These are phyloP conservation scores for Hipparchia sbordonii DNA, from an alignment of 2,888 invertebrate genomes.

Conservation along the genomic window DNA sequence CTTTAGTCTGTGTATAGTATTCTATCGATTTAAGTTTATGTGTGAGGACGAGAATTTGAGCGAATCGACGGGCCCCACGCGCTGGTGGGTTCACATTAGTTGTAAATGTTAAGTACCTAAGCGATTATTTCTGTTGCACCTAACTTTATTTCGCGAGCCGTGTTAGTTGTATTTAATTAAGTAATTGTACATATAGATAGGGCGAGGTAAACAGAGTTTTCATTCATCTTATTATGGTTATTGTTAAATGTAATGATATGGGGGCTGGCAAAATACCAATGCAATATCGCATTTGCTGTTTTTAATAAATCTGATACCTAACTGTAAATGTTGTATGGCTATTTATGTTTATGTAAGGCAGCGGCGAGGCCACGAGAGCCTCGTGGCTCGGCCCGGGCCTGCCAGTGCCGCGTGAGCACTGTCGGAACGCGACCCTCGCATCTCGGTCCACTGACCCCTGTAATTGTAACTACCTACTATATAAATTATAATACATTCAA, in stretches of 20 bases:
- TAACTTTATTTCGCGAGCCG: conserved; percentile 75
- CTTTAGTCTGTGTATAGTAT: conserved; percentile 80
- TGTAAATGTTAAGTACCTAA: conserved; percentile 74
- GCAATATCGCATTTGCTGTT: conserved; percentile 68
- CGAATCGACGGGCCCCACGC: conserved; percentile 75
- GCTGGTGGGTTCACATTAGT: conserved; percentile 73
- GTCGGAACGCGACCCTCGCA: conserved; percentile 58
- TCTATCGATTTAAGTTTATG: conserved; percentile 73
- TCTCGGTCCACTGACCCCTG: conserved; percentile 54
- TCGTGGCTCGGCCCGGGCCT: conserved; percentile 50
- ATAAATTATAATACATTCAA: conserved; percentile 49
- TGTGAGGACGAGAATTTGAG: conserved; percentile 78
- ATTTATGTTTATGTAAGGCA: conserved; percentile 54
- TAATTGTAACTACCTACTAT: conserved; percentile 49
- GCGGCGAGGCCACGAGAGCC: conserved; percentile 53
- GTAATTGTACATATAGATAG: conserved; percentile 78
- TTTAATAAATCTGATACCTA: conserved; percentile 55
- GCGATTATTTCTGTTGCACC: conserved; percentile 74
- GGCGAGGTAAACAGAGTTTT: conserved; percentile 71
- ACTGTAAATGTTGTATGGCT: conserved; percentile 58
- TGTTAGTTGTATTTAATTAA: conserved; percentile 71
- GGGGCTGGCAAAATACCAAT: conserved; percentile 53
- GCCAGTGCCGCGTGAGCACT: too few relatives aligned
- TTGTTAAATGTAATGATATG: conserved; percentile 69
- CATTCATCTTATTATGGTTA: conserved; percentile 64